Percentiles rank a stretch among this genome's conserved stretches.
phyloP scores from a whole-genome alignment of 2,888 invertebrate species.

The Tetheella fluctuosa region DNA sequence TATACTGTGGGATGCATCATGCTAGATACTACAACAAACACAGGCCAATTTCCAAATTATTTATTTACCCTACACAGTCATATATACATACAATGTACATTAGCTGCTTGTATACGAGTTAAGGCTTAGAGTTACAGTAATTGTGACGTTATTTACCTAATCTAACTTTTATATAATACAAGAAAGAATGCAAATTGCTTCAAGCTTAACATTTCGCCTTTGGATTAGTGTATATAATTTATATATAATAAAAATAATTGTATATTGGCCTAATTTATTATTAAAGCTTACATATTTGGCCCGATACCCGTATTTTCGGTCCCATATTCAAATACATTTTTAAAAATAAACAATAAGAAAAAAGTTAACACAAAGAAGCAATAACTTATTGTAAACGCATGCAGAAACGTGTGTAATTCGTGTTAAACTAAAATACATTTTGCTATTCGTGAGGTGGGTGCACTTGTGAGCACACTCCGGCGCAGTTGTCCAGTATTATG shows the following conservation, averaged over 20 bases:
- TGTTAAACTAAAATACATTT: constrained; percentile 4
- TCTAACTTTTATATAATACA: constrained; percentile 6
- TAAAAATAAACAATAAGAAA: not conserved
- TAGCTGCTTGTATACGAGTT: constrained; percentile 40
- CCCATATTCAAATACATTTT: not conserved
- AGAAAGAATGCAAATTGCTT: not conserved
- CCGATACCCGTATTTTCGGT: constrained; percentile 22
- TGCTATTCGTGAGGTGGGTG: constrained; percentile 9
- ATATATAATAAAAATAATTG: not conserved
- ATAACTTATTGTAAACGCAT: constrained; percentile 27
- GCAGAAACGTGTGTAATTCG: constrained; percentile 31
- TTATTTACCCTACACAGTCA: constrained; percentile 58
- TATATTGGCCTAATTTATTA: not conserved
- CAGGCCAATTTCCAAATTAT: constrained; percentile 56
- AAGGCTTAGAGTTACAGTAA: constrained; percentile 44
- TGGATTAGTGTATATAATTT: constrained; percentile 10
- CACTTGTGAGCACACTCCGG: constrained; percentile 8
- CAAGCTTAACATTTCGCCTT: constrained; percentile 9
- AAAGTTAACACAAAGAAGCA: constrained; percentile 24
- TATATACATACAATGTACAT: constrained; percentile 34
- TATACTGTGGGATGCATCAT: constrained; percentile 46
- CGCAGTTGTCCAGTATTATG: constrained; percentile 24
- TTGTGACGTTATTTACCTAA: constrained; percentile 29
- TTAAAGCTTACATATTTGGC: constrained; percentile 19
- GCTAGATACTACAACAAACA: constrained; percentile 66